phyloP scores from a whole-genome alignment of 2,888 invertebrate species.

The Hoplodrina ambigua region DNA sequence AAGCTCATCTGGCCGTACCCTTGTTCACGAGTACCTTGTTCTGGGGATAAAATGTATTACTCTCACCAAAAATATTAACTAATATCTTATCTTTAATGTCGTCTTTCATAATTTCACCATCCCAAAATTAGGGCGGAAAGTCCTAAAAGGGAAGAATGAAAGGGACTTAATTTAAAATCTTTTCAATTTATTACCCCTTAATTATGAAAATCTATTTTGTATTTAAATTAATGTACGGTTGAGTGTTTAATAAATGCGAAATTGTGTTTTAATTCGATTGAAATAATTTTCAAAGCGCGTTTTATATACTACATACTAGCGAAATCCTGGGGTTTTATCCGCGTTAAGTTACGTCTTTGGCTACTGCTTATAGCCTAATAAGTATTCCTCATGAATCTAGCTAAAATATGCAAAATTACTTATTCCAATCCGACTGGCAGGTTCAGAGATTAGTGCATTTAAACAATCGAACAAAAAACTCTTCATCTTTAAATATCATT shows the following conservation, averaged over 20 bases:
- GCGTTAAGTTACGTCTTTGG: no score
- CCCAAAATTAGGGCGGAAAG: conserved; percentile 26
- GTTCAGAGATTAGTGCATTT: no score
- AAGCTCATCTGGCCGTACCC: neutral
- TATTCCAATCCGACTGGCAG: no score
- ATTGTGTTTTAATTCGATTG: conserved; percentile 31
- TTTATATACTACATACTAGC: neutral
- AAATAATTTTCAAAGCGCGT: conserved; percentile 21
- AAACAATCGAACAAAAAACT: no score
- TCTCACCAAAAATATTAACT: conserved; percentile 22
- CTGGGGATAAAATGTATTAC: conserved; percentile 10
- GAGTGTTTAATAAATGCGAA: conserved; percentile 13
- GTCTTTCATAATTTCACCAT: conserved; percentile 27
- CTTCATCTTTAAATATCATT: no score
- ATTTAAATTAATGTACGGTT: conserved; percentile 43
- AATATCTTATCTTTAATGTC: conserved; percentile 48
- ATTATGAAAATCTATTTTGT: conserved; percentile 46
- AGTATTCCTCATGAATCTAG: no score
- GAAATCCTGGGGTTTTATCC: no score
- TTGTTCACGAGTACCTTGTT: conserved; percentile 10
- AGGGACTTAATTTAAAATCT: conserved; percentile 29
- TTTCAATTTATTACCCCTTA: conserved; percentile 54
- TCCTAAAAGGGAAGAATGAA: conserved; percentile 22
- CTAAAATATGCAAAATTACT: no score
- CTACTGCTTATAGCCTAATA: no score